phyloP scores from a whole-genome alignment of 2,888 invertebrate species.

The Epinotia bilunana region DNA sequence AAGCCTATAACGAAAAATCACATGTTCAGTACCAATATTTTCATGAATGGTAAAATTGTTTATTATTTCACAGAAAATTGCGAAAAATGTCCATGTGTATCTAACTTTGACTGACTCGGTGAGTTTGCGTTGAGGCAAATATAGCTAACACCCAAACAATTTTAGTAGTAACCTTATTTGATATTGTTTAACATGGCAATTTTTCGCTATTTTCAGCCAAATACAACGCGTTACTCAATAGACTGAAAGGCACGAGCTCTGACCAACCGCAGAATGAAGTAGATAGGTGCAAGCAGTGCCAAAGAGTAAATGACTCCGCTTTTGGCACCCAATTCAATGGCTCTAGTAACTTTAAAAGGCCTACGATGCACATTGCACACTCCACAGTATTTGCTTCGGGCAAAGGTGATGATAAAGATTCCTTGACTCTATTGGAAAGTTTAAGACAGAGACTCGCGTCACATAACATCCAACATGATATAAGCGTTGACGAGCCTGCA shows the following conservation, averaged over 20 bases:
- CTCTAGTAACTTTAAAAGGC: not conserved
- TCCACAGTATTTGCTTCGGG: not conserved
- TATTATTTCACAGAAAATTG: conserved; percentile 53
- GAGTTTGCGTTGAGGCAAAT: not conserved
- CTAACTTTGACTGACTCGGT: conserved; percentile 3
- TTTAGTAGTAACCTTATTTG: not conserved
- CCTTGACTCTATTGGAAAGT: conserved; percentile 12
- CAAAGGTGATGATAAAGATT: not conserved
- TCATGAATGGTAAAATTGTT: not conserved
- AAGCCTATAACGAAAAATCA: conserved; percentile 4
- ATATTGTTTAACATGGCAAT: conserved; percentile 29
- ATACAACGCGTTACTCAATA: conserved; percentile 10
- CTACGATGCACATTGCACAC: not conserved
- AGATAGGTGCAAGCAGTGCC: conserved; percentile 6
- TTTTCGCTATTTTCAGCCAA: conserved; percentile 39
- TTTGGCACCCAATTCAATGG: conserved; percentile 4
- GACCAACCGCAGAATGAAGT: conserved; percentile 10
- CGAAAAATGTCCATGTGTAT: conserved; percentile 55
- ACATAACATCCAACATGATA: conserved; percentile 48
- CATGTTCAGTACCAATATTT: not conserved
- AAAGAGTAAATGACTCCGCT: conserved; percentile 3
- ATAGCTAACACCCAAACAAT: not conserved
- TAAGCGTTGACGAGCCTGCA: conserved; percentile 56
- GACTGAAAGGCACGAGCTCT: conserved; percentile 11
- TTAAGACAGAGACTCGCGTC: conserved; percentile 38